Base-by-base conservation (phyloP, 2,888 invertebrate genomes). In the Conchocele bisecta region DNA sequence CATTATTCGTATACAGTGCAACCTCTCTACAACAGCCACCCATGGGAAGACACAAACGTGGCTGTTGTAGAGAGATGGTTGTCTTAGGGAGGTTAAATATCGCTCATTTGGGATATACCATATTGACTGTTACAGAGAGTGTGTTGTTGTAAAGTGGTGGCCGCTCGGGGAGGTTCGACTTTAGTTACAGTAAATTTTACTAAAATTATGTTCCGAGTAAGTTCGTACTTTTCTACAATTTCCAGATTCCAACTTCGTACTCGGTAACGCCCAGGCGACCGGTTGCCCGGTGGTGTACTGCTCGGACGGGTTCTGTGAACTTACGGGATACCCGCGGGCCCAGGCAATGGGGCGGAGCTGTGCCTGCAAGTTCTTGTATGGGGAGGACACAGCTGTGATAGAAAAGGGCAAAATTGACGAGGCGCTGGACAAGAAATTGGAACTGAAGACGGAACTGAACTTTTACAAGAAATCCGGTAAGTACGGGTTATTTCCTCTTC, bases 211-310 rank as follows among this genome's bases (percentile, higher is more conserved):
- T n/a, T n/a, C n/a, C n/a, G n/a, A n/a, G n/a, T n/a, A n/a, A n/a
- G n/a, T n/a, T n/a, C n/a, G n/a, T n/a, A n/a, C 11, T 35, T 11
- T 42, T 77, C 35, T 56, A 61, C 42, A 56, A 97, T 22, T 96
- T 97, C 61, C 83, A 86, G 85, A 87, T 50, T 98, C 98, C 94
- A 98, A 98, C 92, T 99, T 99, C 93, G 94, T 99, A 91, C 94
- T 99, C 93, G 99, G 99, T 87, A 99, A 99, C 94, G 99, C 99
- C 92, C 98, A 99, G 94, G 99, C 99, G 91, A 70, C 82, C 90
- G 99, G 99, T 93, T 99, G 97, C 93, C 99, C 99, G 83, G 99
- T 99, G 92, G 99, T 99, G 89, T 99, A 99, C 94, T 99, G 99
- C 94, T 99, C 98, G 94, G 99, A 99, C 93, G 97, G 98, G 83